Evolutionary conservation across 2,113 vertebrate species (phyloP).

Genomic region (Dipodomys stephensi): DNA sequence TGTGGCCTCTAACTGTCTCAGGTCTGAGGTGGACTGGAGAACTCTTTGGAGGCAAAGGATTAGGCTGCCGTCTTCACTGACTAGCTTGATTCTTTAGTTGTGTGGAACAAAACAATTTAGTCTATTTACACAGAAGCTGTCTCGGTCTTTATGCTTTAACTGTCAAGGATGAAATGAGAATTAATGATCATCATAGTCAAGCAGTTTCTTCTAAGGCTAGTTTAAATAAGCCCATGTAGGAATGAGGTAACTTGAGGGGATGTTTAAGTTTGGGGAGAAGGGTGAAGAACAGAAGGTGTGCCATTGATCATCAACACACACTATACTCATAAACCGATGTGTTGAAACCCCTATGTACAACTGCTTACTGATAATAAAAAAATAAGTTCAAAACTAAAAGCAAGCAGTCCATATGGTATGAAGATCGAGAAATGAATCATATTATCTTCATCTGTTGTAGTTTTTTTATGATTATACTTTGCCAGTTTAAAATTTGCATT

Average conservation of each 20-base stretch:
- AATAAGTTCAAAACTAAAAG: too few relatives aligned
- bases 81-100: background rate
- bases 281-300: too few relatives aligned
- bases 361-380: too few relatives aligned
- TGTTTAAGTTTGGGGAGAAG: too few relatives aligned
- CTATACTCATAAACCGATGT: too few relatives aligned
- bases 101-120: background rate
- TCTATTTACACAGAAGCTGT: background rate
- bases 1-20: background rate
- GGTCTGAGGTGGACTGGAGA: background rate
- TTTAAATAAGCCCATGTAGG: too few relatives aligned
- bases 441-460: background rate
- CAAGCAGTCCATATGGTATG: background rate
- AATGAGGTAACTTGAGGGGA: too few relatives aligned
- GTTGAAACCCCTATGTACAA: too few relatives aligned
- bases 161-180: background rate
- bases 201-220: background rate
- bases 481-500: background rate
- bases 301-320: too few relatives aligned
- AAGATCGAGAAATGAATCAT: background rate
- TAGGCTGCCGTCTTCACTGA: background rate
- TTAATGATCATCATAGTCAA: too few relatives aligned
- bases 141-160: background rate
- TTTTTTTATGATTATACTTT: background rate
- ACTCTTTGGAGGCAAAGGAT: background rate